A percentile compares a stretch with the other conserved stretches of the same genome.
These are phyloP conservation scores for Penaeus chinensis DNA, from an alignment of 1,140 invertebrate species.

Conservation along the genomic window DNA sequence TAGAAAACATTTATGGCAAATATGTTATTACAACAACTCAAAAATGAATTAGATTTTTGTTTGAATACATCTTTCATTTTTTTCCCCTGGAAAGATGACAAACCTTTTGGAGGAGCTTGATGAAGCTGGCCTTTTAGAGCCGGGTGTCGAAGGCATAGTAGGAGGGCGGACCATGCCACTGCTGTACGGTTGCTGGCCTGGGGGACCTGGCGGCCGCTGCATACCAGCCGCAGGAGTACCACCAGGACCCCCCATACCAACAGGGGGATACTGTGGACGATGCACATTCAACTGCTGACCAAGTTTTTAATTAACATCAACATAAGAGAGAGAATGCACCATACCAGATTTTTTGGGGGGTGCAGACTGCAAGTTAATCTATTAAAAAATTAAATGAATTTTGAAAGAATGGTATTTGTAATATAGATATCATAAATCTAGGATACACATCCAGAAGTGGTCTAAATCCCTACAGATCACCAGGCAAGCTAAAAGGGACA, in stretches of 20 bases:
- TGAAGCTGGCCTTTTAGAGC: conserved; percentile 44
- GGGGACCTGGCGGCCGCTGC: conserved; percentile 46
- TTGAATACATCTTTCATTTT: neutral
- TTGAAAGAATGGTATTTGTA: too few relatives aligned
- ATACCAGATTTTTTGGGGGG: neutral
- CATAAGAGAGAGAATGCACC: neutral
- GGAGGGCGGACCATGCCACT: conserved; percentile 45
- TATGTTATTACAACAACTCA: too few relatives aligned
- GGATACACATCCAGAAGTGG: too few relatives aligned
- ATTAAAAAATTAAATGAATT: too few relatives aligned
- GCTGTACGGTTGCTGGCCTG: conserved; percentile 37
- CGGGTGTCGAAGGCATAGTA: conserved; percentile 27
- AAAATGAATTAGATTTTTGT: too few relatives aligned
- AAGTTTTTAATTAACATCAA: neutral
- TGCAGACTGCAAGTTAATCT: neutral
- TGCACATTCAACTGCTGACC: conserved; percentile 46
- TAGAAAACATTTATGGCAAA: too few relatives aligned
- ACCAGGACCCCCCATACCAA: conserved; percentile 41
- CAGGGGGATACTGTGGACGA: conserved; percentile 38
- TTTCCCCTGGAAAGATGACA: neutral
- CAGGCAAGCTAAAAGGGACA: too few relatives aligned
- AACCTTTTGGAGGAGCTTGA: conserved; percentile 52
- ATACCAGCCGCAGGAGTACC: conserved; percentile 32
- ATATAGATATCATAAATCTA: too few relatives aligned
- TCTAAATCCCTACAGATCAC: too few relatives aligned